Percentiles rank a stretch among this genome's conserved stretches.
Conservation (phyloP, 35 echinoderm and acorn worm species). For the Acanthaster planci region DNA sequence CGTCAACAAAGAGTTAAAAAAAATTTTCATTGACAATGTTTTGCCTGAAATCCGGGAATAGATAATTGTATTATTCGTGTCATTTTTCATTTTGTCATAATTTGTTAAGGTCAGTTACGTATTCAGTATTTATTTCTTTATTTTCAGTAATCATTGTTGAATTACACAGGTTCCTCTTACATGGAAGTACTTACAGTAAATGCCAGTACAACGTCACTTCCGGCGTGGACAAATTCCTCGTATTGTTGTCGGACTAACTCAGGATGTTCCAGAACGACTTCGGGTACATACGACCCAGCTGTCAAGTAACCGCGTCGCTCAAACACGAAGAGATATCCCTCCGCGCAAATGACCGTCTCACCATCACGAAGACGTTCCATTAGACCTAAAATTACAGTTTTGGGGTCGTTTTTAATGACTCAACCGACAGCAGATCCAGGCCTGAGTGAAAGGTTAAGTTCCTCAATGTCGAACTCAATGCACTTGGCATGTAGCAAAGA, state of each 20-base stretch:
- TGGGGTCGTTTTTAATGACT: too few relatives aligned
- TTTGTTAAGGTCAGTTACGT: too few relatives aligned
- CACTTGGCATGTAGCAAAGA: too few relatives aligned
- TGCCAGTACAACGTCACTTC: slow-evolving; percentile 77
- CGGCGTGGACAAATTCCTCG: slow-evolving; percentile 65
- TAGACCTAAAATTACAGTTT: too few relatives aligned
- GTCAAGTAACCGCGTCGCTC: slow-evolving; percentile 80
- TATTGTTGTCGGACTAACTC: slow-evolving; percentile 56
- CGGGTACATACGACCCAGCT: slow-evolving; percentile 66
- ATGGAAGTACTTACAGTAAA: slow-evolving; percentile 77
- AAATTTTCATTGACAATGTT: neutral
- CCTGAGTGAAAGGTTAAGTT: too few relatives aligned
- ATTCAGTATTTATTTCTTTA: too few relatives aligned
- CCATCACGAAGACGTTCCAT: slow-evolving; percentile 66
- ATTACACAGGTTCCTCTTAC: too few relatives aligned
- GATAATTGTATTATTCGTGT: neutral
- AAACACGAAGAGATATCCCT: slow-evolving; percentile 83
- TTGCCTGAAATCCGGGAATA: neutral
- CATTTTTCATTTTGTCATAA: too few relatives aligned
- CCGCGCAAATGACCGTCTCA: slow-evolving; percentile 66
- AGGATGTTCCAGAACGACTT: slow-evolving; percentile 81
- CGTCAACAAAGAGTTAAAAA: neutral
- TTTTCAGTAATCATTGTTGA: too few relatives aligned
- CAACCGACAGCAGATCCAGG: too few relatives aligned
- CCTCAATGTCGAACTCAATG: too few relatives aligned